Conservation (phyloP, 2,113 vertebrate genomes). For the Scortum barcoo region DNA sequence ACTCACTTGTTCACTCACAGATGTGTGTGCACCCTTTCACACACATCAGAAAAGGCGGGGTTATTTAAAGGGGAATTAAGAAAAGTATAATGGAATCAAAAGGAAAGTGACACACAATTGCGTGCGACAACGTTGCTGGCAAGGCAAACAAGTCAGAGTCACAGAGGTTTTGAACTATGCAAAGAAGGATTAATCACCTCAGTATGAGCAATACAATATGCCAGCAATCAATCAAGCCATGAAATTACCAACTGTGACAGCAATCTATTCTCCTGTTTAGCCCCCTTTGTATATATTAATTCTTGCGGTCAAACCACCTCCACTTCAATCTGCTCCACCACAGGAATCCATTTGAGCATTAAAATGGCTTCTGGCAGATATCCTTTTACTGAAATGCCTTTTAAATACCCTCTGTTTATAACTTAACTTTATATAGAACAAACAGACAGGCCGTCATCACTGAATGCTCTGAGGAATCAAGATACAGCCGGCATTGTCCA, state of each 20-base stretch:
- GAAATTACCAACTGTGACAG: conserved; percentile 75
- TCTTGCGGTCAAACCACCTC: conserved; percentile 68
- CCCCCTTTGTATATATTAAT: conserved; percentile 69
- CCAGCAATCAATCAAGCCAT: conserved; percentile 77
- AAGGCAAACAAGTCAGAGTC: conserved; percentile 75
- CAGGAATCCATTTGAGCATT: conserved; percentile 70
- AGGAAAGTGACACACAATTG: conserved; percentile 78
- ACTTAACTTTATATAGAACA: conserved; percentile 27
- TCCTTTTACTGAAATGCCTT: conserved; percentile 49
- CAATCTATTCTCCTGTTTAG: conserved; percentile 75
- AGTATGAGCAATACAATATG: conserved; percentile 76
- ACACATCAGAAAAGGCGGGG: conserved; percentile 23
- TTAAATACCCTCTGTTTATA: conserved; percentile 35
- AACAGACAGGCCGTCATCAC: conserved; percentile 9
- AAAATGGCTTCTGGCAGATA: conserved; percentile 60
- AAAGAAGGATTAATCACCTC: conserved; percentile 80
- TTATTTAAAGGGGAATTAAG: conserved; percentile 66
- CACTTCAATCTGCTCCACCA: conserved; percentile 72
- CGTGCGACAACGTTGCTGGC: conserved; percentile 58
- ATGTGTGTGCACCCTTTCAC: conserved; percentile 18
- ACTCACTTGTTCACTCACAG: conserved; percentile 6
- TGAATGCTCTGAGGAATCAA: conserved; percentile 14
- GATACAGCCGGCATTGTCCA: background rate
- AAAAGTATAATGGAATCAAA: conserved; percentile 78
- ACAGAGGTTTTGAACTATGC: conserved; percentile 78